Percentiles rank a stretch among this genome's conserved stretches.
Conservation (phyloP, 2,797 vertebrate genomes). For the Gymnoscopelus braueri region DNA sequence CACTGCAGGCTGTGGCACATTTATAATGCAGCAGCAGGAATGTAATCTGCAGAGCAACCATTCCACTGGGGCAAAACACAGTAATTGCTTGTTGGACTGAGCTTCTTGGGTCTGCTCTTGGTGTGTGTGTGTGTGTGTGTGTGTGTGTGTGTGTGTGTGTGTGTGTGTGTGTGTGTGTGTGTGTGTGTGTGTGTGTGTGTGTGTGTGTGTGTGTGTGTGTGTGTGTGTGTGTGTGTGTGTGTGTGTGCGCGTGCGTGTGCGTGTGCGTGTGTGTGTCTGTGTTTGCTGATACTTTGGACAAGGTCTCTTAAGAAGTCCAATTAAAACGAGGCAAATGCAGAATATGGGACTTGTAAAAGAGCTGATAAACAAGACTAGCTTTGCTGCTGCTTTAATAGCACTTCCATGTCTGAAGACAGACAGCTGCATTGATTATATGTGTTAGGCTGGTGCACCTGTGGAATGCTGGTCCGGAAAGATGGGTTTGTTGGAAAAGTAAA, state of each 20-base stretch:
- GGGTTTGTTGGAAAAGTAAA: not conserved
- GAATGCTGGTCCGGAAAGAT: constrained; percentile 11
- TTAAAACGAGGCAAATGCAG: constrained; percentile 74
- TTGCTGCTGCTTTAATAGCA: constrained; percentile 61
- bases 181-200: too few species aligned
- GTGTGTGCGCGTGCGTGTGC: too few species aligned
- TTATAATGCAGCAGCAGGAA: constrained; percentile 74
- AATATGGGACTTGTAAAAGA: constrained; percentile 60
- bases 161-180: too few species aligned
- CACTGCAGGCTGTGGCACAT: constrained; percentile 60
- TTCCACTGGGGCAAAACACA: constrained; percentile 62
- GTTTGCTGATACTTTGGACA: constrained; percentile 71
- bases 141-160: too few species aligned
- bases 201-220: too few species aligned
- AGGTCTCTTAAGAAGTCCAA: constrained; percentile 77
- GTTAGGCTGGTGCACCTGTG: constrained; percentile 11
- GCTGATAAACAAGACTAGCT: constrained; percentile 62
- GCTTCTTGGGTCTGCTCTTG: constrained; percentile 63
- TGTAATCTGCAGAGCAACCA: constrained; percentile 62
- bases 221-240: too few species aligned
- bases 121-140: constrained; percentile 30
- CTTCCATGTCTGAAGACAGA: constrained; percentile 33
- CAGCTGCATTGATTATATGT: constrained; percentile 44
- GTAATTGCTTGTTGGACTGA: constrained; percentile 81
- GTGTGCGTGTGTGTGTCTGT: too few species aligned